Percentiles rank a stretch among this genome's conserved stretches.
Conservation (phyloP, 2,113 vertebrate genomes). For the Alligator mississippiensis region DNA sequence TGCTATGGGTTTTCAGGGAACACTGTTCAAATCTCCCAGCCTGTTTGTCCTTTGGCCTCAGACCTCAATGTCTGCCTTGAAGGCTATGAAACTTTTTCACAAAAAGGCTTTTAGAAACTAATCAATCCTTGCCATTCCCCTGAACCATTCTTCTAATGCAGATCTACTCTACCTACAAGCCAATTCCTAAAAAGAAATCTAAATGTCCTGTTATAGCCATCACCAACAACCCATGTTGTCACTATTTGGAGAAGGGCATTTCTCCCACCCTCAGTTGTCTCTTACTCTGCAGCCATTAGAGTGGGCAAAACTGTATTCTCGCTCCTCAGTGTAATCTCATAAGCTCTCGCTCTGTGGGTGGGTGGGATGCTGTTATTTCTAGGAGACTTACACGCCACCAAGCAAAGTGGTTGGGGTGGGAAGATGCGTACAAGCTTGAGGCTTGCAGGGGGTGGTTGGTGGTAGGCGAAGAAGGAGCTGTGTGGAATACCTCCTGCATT, state of each 20-base stretch:
- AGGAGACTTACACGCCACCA: neutral
- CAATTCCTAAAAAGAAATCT: too few relatives aligned
- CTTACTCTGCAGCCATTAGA: neutral
- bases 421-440: neutral
- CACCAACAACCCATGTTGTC: neutral
- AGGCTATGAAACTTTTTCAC: too few relatives aligned
- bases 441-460: fast-evolving
- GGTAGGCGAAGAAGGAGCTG: neutral
- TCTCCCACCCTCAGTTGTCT: neutral
- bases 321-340: neutral
- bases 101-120: too few relatives aligned
- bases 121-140: too few relatives aligned
- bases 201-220: too few relatives aligned
- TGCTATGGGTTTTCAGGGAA: too few relatives aligned
- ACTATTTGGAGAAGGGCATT: neutral
- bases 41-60: too few relatives aligned
- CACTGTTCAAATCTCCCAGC: too few relatives aligned
- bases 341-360: neutral
- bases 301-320: neutral
- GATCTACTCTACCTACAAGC: too few relatives aligned
- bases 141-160: too few relatives aligned
- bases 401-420: neutral
- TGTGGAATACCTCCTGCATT: neutral
- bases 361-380: neutral
- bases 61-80: too few relatives aligned